phyloP scores from a whole-genome alignment of 2,113 vertebrate genomes.

The Platichthys stellatus region DNA sequence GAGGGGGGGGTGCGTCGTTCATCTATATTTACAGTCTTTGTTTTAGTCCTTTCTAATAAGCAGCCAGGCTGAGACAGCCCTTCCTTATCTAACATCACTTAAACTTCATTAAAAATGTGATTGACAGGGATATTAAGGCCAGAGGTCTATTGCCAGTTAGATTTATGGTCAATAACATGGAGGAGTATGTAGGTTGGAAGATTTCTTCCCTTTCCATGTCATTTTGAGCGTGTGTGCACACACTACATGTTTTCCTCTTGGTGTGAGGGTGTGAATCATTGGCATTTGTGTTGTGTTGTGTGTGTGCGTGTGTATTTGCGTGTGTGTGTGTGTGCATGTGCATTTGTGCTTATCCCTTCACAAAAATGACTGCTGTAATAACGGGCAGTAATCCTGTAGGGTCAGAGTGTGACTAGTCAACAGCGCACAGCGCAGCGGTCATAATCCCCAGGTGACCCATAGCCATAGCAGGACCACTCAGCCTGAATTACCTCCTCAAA shows the following conservation, averaged over 20 bases:
- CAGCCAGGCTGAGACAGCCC: background rate
- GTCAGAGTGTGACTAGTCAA: constrained; percentile 63
- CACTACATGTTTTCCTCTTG: background rate
- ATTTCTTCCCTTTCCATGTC: background rate
- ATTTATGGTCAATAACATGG: constrained; percentile 7
- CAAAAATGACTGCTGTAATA: constrained; percentile 62
- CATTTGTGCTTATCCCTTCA: constrained; percentile 29
- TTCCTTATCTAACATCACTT: constrained; percentile 20
- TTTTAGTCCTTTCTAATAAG: background rate
- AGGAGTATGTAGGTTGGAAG: background rate
- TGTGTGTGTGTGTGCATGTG: background rate
- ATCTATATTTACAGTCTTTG: too few relatives aligned
- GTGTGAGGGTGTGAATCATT: constrained; percentile 20
- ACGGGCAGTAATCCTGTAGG: constrained; percentile 62
- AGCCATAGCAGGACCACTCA: constrained; percentile 53
- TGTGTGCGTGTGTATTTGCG: background rate
- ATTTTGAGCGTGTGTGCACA: background rate
- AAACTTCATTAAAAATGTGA: constrained; percentile 67
- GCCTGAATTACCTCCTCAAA: constrained; percentile 72
- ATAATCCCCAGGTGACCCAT: constrained; percentile 62
- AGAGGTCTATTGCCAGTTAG: constrained; percentile 30
- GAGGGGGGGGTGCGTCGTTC: too few relatives aligned
- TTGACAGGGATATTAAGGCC: constrained; percentile 42
- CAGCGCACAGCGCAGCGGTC: constrained; percentile 47
- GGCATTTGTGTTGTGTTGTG: background rate